phyloP scores from a whole-genome alignment of 2,797 vertebrate species.

The Enteromius radiatus region DNA sequence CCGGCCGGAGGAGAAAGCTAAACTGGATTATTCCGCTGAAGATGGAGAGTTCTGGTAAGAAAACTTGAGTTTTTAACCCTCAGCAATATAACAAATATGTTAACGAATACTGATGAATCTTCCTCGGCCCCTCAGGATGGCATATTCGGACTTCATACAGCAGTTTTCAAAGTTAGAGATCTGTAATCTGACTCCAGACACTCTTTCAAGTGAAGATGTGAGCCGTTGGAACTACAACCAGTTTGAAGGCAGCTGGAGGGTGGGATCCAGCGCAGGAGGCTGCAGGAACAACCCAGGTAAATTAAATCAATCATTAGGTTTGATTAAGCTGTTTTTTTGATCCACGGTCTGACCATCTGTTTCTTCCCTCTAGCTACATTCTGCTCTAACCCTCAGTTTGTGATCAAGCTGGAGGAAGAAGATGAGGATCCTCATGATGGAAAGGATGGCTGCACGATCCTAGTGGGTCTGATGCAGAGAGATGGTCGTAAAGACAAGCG shows the following conservation, averaged over 20 bases:
- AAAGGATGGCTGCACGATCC: conserved; percentile 74
- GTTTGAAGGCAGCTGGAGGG: conserved; percentile 77
- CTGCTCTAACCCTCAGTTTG: conserved; percentile 80
- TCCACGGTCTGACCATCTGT: not conserved
- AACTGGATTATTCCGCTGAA: conserved; percentile 70
- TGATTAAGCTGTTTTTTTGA: conserved; percentile 6
- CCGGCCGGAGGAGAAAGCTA: conserved; percentile 67
- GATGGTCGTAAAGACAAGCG: conserved; percentile 65
- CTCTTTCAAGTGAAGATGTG: conserved; percentile 58
- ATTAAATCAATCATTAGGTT: not conserved
- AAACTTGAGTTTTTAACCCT: not conserved
- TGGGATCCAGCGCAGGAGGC: conserved; percentile 77
- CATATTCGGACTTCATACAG: conserved; percentile 73
- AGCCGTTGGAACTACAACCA: conserved; percentile 71
- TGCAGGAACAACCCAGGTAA: conserved; percentile 74
- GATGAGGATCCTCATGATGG: conserved; percentile 74
- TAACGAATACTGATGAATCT: not conserved
- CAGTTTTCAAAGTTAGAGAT: conserved; percentile 77
- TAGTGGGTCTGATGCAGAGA: conserved; percentile 83
- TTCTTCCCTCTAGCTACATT: conserved; percentile 74
- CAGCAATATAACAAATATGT: not conserved
- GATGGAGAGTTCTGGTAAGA: conserved; percentile 83
- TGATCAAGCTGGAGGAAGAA: conserved; percentile 74
- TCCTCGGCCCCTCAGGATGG: conserved; percentile 69
- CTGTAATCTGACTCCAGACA: conserved; percentile 81